Evolutionary conservation across 1,140 invertebrate species (phyloP), one percentile per base, ranked within the genome.

Genomic region (Drosophila nasuta): DNA sequence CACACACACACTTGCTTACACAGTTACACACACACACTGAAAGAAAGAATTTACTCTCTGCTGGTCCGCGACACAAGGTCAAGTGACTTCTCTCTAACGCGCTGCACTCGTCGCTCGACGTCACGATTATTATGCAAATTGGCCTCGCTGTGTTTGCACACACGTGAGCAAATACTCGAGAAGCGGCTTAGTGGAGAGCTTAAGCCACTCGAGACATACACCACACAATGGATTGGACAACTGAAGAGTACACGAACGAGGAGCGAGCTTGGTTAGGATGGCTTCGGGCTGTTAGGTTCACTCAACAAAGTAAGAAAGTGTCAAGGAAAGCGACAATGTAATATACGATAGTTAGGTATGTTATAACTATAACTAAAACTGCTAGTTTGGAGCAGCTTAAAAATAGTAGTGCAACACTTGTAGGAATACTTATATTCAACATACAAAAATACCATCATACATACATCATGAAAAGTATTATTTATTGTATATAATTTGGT

Each of bases 61-160:
- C n/a, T 48, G 56, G 52, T 43, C 45, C 45, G 43, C 48, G 71
- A 30, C 46, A 67, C 80, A 88, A 88, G 83, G 83, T 88, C 83
- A 89, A 89, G 80, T 77, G 58, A 69, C 57, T 72, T 5, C 33
- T 7, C 52, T 58, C 46, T 33, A 17, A 30, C 48, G 60, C 60
- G 60, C 60, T 71, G 68, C 54, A 64, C 52, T 71, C 59, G n/a
- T 17, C 48, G 57, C 63, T 67, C 63, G 28, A 46, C 62, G 59
- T 64, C 59, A 67, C 59, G 81, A 88, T 85, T 89, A 89, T 88
- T 85, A 88, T 90, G 85, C 81, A 88, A 85, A 88, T 88, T 89
- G 85, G 81, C 85, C 81, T 75, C 52, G 69, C 80, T 70, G 80
- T 77, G 79, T 87, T 82, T 80, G 83, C 83, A 75, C 77, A 88